Conservation (phyloP, 2,113 vertebrate species). For the Percina caprodes region DNA sequence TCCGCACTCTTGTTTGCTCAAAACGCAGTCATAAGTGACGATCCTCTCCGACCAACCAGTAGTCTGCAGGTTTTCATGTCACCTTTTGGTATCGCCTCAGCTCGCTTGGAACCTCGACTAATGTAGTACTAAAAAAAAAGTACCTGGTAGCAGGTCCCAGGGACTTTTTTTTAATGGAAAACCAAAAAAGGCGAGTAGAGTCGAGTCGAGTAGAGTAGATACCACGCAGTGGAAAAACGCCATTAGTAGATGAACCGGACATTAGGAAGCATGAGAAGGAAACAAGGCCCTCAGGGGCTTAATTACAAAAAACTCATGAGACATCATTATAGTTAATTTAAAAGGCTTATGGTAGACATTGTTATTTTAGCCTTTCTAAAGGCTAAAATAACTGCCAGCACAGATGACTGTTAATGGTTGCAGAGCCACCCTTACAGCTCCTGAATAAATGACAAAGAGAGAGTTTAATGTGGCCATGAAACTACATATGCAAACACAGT, state of each 20-base stretch:
- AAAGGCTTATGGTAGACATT: constrained; percentile 1
- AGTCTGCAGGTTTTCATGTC: too few species aligned
- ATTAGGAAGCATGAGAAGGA: constrained; percentile 48
- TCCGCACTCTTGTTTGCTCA: too few species aligned
- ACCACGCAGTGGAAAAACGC: too few species aligned
- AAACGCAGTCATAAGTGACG: too few species aligned
- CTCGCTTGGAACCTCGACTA: too few species aligned
- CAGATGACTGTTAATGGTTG: constrained; percentile 34
- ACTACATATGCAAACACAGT: constrained; percentile 41
- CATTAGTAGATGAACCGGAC: constrained; percentile 38
- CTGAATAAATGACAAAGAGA: constrained; percentile 10
- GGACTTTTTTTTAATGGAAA: too few species aligned
- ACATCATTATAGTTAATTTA: constrained; percentile 27
- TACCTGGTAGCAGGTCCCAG: too few species aligned
- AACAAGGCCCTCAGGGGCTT: constrained; percentile 1
- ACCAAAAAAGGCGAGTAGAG: too few species aligned
- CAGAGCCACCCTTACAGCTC: neutral
- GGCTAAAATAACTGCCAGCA: constrained; percentile 36
- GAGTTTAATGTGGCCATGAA: constrained; percentile 43
- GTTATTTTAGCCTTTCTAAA: constrained; percentile 28
- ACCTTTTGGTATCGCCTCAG: too few species aligned
- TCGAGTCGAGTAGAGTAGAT: too few species aligned
- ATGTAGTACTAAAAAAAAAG: too few species aligned
- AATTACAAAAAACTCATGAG: constrained; percentile 28
- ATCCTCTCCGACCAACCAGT: too few species aligned